Percentiles rank a stretch among this genome's conserved stretches.
Conservation (phyloP, 2,888 invertebrate genomes). For the Limnephilus lunatus region DNA sequence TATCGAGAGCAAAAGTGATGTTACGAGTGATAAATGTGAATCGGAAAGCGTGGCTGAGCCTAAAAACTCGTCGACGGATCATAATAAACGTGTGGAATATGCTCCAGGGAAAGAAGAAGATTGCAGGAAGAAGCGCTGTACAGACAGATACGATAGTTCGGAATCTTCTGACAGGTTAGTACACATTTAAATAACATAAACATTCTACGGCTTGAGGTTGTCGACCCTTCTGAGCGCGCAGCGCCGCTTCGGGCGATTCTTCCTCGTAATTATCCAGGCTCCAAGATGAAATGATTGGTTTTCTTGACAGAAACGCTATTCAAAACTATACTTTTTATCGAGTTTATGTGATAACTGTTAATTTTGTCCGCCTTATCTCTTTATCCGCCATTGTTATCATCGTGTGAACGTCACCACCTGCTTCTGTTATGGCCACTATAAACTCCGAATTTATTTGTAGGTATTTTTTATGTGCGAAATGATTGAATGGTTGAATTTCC, state of each 20-base stretch:
- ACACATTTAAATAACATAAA: constrained; percentile 52
- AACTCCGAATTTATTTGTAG: constrained; percentile 7
- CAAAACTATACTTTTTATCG: background rate
- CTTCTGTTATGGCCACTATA: constrained; percentile 34
- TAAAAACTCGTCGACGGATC: constrained; percentile 69
- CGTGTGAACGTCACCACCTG: constrained; percentile 41
- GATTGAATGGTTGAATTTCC: constrained; percentile 53
- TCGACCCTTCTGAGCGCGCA: constrained; percentile 61
- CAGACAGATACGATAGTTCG: constrained; percentile 95
- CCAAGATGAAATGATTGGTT: background rate
- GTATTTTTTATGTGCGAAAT: constrained; percentile 47
- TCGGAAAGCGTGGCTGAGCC: constrained; percentile 74
- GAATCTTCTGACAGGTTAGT: constrained; percentile 95
- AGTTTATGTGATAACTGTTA: background rate
- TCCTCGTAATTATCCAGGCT: constrained; percentile 33
- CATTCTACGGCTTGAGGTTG: constrained; percentile 52
- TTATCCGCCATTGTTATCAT: constrained; percentile 17
- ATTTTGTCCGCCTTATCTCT: constrained; percentile 7
- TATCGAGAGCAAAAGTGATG: constrained; percentile 76
- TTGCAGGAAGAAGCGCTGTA: constrained; percentile 89
- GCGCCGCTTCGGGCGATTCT: background rate
- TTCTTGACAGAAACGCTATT: constrained; percentile 26
- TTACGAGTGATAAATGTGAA: constrained; percentile 78
- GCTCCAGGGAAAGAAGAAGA: constrained; percentile 73
- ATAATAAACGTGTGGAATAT: constrained; percentile 66